Percentiles rank a stretch among this genome's conserved stretches.
phyloP scores from a whole-genome alignment of 2,113 vertebrate genomes.

The Lasiurus borealis region DNA sequence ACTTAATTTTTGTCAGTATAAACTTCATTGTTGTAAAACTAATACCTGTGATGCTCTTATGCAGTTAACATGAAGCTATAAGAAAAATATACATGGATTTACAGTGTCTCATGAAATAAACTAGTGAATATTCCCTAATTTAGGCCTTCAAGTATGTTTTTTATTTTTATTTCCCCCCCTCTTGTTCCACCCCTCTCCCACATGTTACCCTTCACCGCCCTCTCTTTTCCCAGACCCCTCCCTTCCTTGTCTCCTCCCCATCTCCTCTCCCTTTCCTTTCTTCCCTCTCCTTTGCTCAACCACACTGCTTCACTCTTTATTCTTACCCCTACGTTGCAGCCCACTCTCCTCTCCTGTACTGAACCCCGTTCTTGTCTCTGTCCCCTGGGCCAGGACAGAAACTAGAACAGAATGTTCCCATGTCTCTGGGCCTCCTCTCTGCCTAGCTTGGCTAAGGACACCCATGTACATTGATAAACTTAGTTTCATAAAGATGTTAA shows the following conservation, averaged over 20 bases:
- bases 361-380: neutral
- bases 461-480: too few relatives aligned
- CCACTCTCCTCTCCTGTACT: neutral
- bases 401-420: neutral
- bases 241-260: too few relatives aligned
- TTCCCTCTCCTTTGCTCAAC: too few relatives aligned
- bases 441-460: neutral
- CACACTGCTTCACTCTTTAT: rapidly evolving
- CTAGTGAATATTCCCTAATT: constrained; percentile 1
- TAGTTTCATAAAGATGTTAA: too few relatives aligned
- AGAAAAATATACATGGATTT: constrained; percentile 30
- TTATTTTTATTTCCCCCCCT: too few relatives aligned
- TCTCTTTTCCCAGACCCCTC: too few relatives aligned
- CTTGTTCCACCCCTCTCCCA: too few relatives aligned
- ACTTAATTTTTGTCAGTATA: constrained; percentile 83
- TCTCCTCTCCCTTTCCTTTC: neutral
- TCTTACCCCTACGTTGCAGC: neutral
- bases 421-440: neutral
- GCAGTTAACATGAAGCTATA: neutral
- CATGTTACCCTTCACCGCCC: too few relatives aligned
- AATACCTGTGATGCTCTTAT: constrained; percentile 28
- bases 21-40: constrained; percentile 79
- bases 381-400: too few relatives aligned
- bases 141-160: neutral
- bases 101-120: neutral